A percentile compares a stretch with the other conserved stretches of the same genome.
These are phyloP conservation scores for Cerceris ruficornis DNA, from an alignment of 2,888 invertebrate species.

Conservation along the genomic window DNA sequence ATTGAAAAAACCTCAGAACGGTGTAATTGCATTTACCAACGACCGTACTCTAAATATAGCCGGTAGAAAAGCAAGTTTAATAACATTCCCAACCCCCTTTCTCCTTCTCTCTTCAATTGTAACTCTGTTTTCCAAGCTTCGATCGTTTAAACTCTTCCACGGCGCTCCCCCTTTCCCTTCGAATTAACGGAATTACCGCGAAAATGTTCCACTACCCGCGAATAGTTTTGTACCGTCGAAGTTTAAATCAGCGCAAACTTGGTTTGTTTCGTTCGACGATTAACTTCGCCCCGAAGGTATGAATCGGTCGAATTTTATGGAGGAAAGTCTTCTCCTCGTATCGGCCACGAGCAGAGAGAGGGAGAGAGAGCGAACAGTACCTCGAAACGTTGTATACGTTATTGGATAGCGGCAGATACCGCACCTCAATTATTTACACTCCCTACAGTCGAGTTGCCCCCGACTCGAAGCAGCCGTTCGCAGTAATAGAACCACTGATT, in stretches of 20 bases:
- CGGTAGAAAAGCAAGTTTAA: too few species aligned
- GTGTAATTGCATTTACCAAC: too few species aligned
- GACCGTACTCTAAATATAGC: too few species aligned
- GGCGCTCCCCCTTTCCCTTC: not conserved
- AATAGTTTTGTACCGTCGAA: not conserved
- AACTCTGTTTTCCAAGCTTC: not conserved
- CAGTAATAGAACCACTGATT: slow-evolving; percentile 69
- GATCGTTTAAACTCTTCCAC: not conserved
- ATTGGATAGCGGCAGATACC: slow-evolving; percentile 62
- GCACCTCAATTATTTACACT: slow-evolving; percentile 63
- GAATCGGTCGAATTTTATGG: not conserved
- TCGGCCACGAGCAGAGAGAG: not conserved
- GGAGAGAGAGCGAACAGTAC: slow-evolving; percentile 2
- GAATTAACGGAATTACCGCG: not conserved
- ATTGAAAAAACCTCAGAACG: too few species aligned
- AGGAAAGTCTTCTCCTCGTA: not conserved
- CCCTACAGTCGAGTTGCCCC: slow-evolving; percentile 28
- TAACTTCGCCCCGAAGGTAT: not conserved
- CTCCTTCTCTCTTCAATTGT: not conserved
- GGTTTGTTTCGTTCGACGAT: not conserved
- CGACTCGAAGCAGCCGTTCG: slow-evolving; percentile 53
- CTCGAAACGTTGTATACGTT: slow-evolving; percentile 43
- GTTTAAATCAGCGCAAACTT: slow-evolving; percentile 3
- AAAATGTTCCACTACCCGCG: not conserved
- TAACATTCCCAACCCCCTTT: not conserved